Percentiles rank a stretch among this genome's conserved stretches.
Conservation (phyloP, 2,113 vertebrate species). For the Phylloscopus trochiloides region DNA sequence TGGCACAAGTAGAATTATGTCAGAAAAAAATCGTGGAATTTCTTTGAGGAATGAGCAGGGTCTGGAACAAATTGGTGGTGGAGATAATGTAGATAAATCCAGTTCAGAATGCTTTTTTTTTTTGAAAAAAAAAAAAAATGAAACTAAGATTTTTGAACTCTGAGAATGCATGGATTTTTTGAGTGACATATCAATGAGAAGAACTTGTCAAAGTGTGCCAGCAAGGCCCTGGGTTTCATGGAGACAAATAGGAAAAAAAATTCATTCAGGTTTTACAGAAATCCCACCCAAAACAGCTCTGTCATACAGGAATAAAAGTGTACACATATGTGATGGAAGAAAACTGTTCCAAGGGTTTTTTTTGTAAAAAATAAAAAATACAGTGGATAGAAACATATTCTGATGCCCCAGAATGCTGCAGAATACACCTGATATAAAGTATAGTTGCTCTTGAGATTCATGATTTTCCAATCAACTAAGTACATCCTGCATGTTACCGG, state of each 20-base stretch:
- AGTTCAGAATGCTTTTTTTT: neutral
- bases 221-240: neutral
- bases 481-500: neutral
- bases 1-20: neutral
- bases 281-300: neutral
- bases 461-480: slow-evolving; percentile 58
- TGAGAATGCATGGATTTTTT: neutral
- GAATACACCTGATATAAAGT: neutral
- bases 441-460: neutral
- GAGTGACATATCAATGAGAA: neutral
- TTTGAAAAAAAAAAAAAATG: neutral
- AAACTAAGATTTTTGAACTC: neutral
- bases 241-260: neutral
- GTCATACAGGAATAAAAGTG: neutral
- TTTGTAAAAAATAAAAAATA: neutral
- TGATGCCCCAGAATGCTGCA: neutral
- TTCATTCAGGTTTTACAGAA: neutral
- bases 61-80: neutral
- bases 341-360: neutral
- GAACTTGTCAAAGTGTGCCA: neutral
- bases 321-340: neutral
- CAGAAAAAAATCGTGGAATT: neutral
- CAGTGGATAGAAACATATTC: accelerated
- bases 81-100: neutral
- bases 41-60: accelerated